Base-by-base conservation (phyloP, 35 echinoderm and acorn worm species). In the Stichopus chloronotus region DNA sequence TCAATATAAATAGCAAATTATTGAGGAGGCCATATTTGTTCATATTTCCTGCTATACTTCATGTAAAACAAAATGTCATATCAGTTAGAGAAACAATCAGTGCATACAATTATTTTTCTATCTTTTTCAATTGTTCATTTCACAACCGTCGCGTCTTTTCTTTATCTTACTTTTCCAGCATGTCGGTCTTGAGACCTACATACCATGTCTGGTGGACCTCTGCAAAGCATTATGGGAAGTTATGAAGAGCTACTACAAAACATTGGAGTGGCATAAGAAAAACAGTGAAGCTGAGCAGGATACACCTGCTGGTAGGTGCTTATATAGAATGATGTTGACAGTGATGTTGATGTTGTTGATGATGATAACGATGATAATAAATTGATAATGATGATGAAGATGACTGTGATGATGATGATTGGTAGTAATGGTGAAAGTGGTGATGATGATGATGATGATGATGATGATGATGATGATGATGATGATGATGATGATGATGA, bases 171-270 rank as follows among this genome's bases (percentile, higher is more conserved):
- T 59, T 24, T 95, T 95, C 4, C 71, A 99, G 97, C 92, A 99
- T 90, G 63, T 99, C 25, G 91, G 69, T 58, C 63, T 92, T 61
- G 97, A 99, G 57, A 99, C 93, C 0, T 99, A 96, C 92, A 99
- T 99, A 88, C 97, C 97, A 6, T 99, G 97, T 74, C 78, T 99
- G 79, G 95, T 99, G 13, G 97, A 99, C 72, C 85, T 99, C 25
- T 99, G 97, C 95, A 99, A 99, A 69, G 97, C 97, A 95, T 99
- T 99, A 82, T 99, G 97, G 97, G 97, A 99, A 94, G 97, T 99
- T 3, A 99, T 99, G 97, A 99, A 96, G 83, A 99, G 97, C 58
- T 99, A 99, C 71, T 95, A 96, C 81, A 96, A 99, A 86, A 99
- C 95, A 14, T 88, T 99, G 54, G 97, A 99, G 59, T 99, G 97